phyloP scores from a whole-genome alignment of 92 coral and sea anemone species.

The Epizoanthus ramosus region DNA sequence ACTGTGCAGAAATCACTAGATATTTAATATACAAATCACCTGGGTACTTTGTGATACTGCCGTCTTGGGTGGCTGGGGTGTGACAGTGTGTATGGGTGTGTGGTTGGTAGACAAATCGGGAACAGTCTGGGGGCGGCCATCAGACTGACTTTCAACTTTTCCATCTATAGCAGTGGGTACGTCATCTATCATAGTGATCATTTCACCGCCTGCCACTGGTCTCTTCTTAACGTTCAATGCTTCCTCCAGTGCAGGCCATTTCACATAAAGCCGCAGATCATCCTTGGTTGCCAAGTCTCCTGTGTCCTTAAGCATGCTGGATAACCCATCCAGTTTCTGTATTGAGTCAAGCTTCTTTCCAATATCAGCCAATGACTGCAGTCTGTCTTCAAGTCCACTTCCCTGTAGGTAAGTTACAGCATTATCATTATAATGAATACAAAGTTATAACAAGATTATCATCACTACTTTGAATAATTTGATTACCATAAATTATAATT shows the following conservation, averaged over 20 bases:
- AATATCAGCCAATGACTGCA: slow-evolving; percentile 6
- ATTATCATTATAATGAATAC: too few species aligned
- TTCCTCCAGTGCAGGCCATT: slow-evolving; percentile 95
- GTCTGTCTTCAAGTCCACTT: slow-evolving; percentile 14
- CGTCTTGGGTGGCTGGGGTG: slow-evolving; percentile 81
- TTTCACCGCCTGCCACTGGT: neutral
- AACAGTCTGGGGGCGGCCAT: slow-evolving; percentile 70
- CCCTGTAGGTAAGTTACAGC: neutral
- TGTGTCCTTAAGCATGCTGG: slow-evolving; percentile 21
- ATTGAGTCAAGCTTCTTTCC: neutral
- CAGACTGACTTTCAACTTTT: slow-evolving; percentile 25
- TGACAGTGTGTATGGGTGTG: slow-evolving; percentile 48
- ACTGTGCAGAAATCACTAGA: too few species aligned
- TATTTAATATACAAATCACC: slow-evolving; percentile 38
- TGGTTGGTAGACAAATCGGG: slow-evolving; percentile 70
- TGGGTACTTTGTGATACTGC: slow-evolving; percentile 73
- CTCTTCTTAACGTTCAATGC: slow-evolving; percentile 84
- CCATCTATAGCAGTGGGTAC: slow-evolving; percentile 24
- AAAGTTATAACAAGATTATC: too few species aligned
- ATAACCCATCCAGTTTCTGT: neutral
- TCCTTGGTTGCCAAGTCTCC: slow-evolving; percentile 71
- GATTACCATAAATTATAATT: too few species aligned
- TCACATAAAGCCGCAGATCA: slow-evolving; percentile 80
- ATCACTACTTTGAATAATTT: too few species aligned
- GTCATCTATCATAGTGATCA: slow-evolving; percentile 31